Conservation (phyloP, 2,113 vertebrate species). For the Hypocryptadius cinnamomeus region DNA sequence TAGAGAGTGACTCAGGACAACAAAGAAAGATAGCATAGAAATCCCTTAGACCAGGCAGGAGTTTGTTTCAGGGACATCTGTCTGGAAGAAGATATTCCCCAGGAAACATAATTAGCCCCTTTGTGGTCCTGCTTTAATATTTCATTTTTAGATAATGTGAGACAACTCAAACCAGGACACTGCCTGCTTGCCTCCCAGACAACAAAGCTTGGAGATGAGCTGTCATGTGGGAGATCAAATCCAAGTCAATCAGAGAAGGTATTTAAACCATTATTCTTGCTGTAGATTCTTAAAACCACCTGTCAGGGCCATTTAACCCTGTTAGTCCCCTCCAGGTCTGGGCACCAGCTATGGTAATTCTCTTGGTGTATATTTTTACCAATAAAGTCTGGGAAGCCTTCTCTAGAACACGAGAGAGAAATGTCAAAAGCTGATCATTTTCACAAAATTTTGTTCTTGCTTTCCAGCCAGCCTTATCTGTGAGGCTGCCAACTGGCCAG, state of each 20-base stretch:
- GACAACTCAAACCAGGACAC: background rate
- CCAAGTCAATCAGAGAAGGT: background rate
- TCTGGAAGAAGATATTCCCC: background rate
- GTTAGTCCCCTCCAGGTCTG: background rate
- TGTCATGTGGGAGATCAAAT: background rate
- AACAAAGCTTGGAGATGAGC: background rate
- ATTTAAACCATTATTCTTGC: background rate
- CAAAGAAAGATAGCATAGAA: background rate
- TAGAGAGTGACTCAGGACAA: background rate
- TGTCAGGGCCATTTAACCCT: background rate
- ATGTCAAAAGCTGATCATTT: background rate
- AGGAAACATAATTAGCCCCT: background rate
- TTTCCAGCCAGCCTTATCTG: background rate
- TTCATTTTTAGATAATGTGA: background rate
- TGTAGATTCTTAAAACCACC: background rate
- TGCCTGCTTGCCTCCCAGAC: background rate
- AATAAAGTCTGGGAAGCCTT: background rate
- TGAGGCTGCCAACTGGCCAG: background rate
- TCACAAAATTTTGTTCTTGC: background rate
- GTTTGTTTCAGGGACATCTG: background rate
- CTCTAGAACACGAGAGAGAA: background rate
- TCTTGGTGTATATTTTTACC: background rate
- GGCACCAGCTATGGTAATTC: background rate
- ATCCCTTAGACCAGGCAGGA: background rate
- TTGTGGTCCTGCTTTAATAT: background rate